These are phyloP conservation scores for Psilopogon haemacephalus DNA, from an alignment of 2,113 vertebrate genomes.

Conservation along the genomic window DNA sequence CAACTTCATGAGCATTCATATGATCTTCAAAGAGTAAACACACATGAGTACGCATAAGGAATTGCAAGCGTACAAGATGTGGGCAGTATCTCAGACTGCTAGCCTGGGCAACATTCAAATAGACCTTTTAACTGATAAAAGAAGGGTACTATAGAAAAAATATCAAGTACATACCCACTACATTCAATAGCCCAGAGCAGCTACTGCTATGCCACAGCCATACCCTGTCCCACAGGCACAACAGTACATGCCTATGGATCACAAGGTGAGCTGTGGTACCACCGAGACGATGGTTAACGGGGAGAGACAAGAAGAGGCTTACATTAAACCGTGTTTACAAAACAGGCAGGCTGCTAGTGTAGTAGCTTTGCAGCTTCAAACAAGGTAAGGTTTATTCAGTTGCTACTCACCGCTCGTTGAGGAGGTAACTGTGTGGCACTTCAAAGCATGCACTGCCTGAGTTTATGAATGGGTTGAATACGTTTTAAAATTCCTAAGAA, in stretches of 20 bases:
- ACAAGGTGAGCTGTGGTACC: not conserved
- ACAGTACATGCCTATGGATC: fast-evolving
- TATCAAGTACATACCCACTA: not conserved
- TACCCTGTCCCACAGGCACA: not conserved
- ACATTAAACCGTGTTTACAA: not conserved
- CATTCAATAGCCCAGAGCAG: not conserved
- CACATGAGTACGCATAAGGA: not conserved
- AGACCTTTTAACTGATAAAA: not conserved
- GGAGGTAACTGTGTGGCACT: not conserved
- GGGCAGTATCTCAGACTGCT: not conserved
- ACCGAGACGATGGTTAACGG: not conserved
- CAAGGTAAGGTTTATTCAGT: not conserved
- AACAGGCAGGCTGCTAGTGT: not conserved
- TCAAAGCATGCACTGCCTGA: not conserved
- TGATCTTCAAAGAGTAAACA: not conserved
- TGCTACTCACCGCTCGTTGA: not conserved
- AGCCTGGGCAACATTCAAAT: not conserved
- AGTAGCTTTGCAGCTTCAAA: not conserved
- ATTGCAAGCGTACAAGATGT: fast-evolving
- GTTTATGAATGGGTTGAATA: not conserved
- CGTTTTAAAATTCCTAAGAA: not conserved
- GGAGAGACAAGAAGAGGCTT: not conserved
- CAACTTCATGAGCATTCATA: not conserved
- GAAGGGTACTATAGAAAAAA: not conserved
- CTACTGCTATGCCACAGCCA: not conserved